Base-by-base conservation (phyloP, 1,140 invertebrate species). In the Adoxophyes honmai region DNA sequence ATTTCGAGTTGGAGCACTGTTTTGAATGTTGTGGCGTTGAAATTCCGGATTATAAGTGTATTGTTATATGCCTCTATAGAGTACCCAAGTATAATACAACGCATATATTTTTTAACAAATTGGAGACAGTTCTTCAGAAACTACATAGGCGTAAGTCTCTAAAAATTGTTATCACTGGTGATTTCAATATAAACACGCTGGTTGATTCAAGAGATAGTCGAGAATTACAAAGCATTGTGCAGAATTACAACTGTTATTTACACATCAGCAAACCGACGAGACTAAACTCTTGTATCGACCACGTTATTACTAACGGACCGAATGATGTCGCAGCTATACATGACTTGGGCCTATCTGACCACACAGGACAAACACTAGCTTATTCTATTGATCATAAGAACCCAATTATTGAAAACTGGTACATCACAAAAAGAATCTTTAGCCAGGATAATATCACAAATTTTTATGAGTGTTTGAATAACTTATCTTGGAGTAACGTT, bases 11-110 rank as follows among this genome's bases (percentile, higher is more conserved):
- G 28, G 39, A 56, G n/a, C 34, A 34, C 2, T 34, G 11, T n/a
- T 56, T 56, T 18, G 54, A 56, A 14, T 42, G 37, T 15, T 56
- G 54, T 56, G 54, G 37, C 1, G 34, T 56, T 37, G 14, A 56
- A 14, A 11, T 56, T 4, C 3, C 42, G 34, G 39, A 28, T 4
- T 44, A 10, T 35, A 44, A 56, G 21, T 9, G 16, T 38, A 34
- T 44, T 5, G 5, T 56, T 14, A 18, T 56, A 0, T 39, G 54
- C 34, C 10, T 56, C 0, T 56, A 56, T 18, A 33, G 54, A 44
- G 39, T 33, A 8, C 54, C 54, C 3, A 13, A 34, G 3, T n/a
- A 34, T 0, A 42, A 34, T 33, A 34, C 21, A 1, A 34, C 9
- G 8, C 8, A 36, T 42, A 14, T 21, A 1, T 55, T 55, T 33